These are phyloP conservation scores for Xylophagus ater DNA, from an alignment of 2,888 invertebrate species.

Conservation along the genomic window DNA sequence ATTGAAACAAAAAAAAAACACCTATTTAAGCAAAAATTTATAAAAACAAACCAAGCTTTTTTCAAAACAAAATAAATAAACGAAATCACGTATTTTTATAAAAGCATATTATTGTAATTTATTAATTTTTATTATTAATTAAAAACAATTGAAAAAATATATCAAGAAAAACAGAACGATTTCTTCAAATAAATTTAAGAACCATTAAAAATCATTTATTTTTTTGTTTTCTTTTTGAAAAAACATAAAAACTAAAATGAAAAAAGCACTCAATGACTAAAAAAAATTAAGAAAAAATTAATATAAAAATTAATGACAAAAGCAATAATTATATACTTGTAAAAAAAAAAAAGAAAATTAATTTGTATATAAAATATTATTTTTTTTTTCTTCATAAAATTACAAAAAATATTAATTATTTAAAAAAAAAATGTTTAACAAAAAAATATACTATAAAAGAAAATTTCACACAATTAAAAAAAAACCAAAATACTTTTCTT, in stretches of 20 bases:
- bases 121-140: slow-evolving; percentile 12
- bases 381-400: slow-evolving; percentile 5
- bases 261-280: slow-evolving; percentile 21
- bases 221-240: slow-evolving; percentile 15
- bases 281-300: slow-evolving; percentile 17
- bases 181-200: slow-evolving; percentile 18
- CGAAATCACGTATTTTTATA: slow-evolving; percentile 17
- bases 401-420: slow-evolving; percentile 12
- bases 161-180: slow-evolving; percentile 15
- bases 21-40: slow-evolving; percentile 7
- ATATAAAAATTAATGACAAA: slow-evolving; percentile 17
- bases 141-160: slow-evolving; percentile 17
- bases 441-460: slow-evolving; percentile 6
- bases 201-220: slow-evolving; percentile 19
- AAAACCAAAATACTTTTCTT: slow-evolving; percentile 4
- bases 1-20: slow-evolving; percentile 4
- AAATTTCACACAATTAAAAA: slow-evolving; percentile 5
- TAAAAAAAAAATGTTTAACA: slow-evolving; percentile 9
- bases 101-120: slow-evolving; percentile 13
- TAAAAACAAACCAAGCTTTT: no score
- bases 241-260: slow-evolving; percentile 11
- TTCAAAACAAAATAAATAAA: no score
- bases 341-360: no score
- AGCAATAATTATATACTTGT: no score
- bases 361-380: background rate